These are phyloP conservation scores for Lichenostomus cassidix DNA, from an alignment of 2,113 vertebrate species.

Conservation along the genomic window DNA sequence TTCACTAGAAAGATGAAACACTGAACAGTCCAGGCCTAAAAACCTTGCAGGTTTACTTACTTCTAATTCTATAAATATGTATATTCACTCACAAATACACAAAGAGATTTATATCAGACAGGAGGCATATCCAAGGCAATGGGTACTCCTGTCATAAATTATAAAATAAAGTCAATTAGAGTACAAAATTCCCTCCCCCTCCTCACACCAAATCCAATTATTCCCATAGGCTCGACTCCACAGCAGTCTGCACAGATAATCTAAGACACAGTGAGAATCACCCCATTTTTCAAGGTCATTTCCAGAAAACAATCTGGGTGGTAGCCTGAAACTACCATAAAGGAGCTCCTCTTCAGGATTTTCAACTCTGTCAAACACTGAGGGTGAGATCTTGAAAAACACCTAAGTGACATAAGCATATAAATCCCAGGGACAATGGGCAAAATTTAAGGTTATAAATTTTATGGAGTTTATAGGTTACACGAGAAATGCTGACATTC, in stretches of 20 bases:
- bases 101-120: constrained; percentile 13
- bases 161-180: constrained; percentile 64
- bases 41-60: neutral
- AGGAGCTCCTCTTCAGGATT: neutral
- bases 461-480: neutral
- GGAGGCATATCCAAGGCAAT: neutral
- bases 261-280: neutral
- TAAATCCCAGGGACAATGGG: neutral
- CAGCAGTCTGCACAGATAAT: neutral
- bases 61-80: constrained; percentile 34
- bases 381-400: neutral
- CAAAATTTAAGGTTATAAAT: neutral
- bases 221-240: neutral
- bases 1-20: neutral
- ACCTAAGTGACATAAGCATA: neutral
- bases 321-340: neutral
- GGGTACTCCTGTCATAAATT: constrained; percentile 7
- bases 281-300: constrained; percentile 28
- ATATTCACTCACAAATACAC: constrained; percentile 3
- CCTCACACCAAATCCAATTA: constrained; percentile 48
- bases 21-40: neutral
- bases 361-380: neutral
- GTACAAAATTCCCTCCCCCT: constrained; percentile 28
- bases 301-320: neutral
- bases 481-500: neutral